phyloP scores from a whole-genome alignment of 2,797 vertebrate genomes.

The Sorex maritimensis region DNA sequence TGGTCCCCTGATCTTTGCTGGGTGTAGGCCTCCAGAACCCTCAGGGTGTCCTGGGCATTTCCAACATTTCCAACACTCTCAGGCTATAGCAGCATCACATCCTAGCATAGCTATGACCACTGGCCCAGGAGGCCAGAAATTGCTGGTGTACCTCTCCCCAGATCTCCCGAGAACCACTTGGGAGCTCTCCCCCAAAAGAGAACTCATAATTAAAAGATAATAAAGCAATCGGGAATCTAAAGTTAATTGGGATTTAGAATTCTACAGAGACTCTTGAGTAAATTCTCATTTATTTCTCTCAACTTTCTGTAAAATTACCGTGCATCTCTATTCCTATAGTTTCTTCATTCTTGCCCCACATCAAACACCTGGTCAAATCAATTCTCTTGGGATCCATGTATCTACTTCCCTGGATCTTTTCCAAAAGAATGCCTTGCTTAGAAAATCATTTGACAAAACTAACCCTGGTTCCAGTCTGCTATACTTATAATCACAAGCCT shows the following conservation, averaged over 20 bases:
- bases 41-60: too few relatives aligned
- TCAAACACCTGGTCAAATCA: neutral
- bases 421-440: neutral
- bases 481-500: neutral
- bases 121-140: too few relatives aligned
- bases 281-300: neutral
- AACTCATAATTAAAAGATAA: neutral
- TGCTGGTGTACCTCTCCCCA: too few relatives aligned
- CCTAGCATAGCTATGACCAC: too few relatives aligned
- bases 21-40: too few relatives aligned
- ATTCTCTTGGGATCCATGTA: neutral
- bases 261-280: neutral
- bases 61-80: too few relatives aligned
- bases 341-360: neutral
- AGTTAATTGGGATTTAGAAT: neutral
- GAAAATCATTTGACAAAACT: constrained; percentile 35
- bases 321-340: neutral
- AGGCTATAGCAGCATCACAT: too few relatives aligned
- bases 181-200: too few relatives aligned
- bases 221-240: neutral
- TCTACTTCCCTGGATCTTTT: constrained; percentile 42
- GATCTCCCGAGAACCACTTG: too few relatives aligned
- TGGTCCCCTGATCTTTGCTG: too few relatives aligned
- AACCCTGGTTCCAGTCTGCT: neutral
- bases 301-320: constrained; percentile 4